A percentile compares a stretch with the other conserved stretches of the same genome.
phyloP scores from a whole-genome alignment of 2,113 vertebrate species.

The Alces alces region DNA sequence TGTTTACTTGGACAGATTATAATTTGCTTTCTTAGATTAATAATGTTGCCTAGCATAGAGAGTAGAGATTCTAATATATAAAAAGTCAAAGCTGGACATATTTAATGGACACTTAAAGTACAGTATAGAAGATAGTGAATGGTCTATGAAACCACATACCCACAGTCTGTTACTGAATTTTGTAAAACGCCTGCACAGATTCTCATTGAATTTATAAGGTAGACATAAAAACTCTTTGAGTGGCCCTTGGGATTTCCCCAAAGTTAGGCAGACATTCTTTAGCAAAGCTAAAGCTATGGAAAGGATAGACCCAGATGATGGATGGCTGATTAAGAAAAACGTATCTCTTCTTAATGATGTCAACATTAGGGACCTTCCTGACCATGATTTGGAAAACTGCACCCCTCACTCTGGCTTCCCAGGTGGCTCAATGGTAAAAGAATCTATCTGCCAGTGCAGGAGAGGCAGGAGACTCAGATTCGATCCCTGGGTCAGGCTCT shows the following conservation, averaged over 20 bases:
- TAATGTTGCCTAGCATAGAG: neutral
- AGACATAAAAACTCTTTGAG: neutral
- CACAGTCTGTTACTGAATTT: neutral
- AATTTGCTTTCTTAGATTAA: conserved; percentile 37
- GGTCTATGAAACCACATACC: neutral
- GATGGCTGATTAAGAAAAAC: neutral
- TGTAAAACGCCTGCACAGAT: neutral
- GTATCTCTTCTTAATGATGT: neutral
- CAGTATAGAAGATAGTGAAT: neutral
- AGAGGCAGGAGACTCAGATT: neutral
- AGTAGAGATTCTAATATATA: neutral
- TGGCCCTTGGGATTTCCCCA: neutral
- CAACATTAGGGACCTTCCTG: neutral
- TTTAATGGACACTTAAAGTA: neutral
- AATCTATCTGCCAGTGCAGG: neutral
- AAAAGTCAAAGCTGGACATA: neutral
- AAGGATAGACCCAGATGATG: neutral
- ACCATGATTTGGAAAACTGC: neutral
- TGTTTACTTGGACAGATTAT: conserved; percentile 23
- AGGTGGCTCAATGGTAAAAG: neutral
- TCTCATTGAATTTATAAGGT: neutral
- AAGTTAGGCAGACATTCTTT: neutral
- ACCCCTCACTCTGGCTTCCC: neutral
- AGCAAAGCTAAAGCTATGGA: neutral
- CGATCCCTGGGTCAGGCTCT: neutral